A percentile compares a stretch with the other conserved stretches of the same genome.
phyloP scores from a whole-genome alignment of 2,797 vertebrate species.

The Carcharodon carcharias region DNA sequence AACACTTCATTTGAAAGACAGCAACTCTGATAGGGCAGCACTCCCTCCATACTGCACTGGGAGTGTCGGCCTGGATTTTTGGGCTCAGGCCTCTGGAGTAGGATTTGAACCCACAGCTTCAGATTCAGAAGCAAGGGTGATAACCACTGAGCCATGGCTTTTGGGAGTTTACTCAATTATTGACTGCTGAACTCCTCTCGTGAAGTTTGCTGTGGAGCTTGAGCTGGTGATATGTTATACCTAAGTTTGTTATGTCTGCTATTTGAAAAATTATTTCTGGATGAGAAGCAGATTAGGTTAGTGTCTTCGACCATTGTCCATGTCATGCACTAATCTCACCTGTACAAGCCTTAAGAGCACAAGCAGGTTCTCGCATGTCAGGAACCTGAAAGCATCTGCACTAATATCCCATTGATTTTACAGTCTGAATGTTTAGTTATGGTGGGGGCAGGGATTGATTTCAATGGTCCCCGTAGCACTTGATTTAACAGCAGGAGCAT shows the following conservation, averaged over 20 bases:
- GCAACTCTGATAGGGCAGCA: too few species aligned
- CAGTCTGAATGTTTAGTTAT: not conserved
- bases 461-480: not conserved
- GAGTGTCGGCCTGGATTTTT: too few species aligned
- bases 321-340: not conserved
- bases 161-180: not conserved
- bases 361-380: not conserved
- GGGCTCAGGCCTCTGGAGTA: not conserved
- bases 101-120: not conserved
- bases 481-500: not conserved
- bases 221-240: not conserved
- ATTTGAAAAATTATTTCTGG: not conserved
- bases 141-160: not conserved
- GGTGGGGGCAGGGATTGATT: not conserved
- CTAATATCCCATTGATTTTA: not conserved
- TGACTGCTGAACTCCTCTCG: not conserved
- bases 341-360: not conserved
- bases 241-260: not conserved
- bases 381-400: too few species aligned
- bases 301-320: not conserved
- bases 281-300: not conserved
- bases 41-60: too few species aligned
- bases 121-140: not conserved
- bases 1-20: too few species aligned
- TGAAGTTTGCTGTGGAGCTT: not conserved